Base-by-base conservation (phyloP, 1,140 invertebrate species). In the Drosophila elegans region DNA sequence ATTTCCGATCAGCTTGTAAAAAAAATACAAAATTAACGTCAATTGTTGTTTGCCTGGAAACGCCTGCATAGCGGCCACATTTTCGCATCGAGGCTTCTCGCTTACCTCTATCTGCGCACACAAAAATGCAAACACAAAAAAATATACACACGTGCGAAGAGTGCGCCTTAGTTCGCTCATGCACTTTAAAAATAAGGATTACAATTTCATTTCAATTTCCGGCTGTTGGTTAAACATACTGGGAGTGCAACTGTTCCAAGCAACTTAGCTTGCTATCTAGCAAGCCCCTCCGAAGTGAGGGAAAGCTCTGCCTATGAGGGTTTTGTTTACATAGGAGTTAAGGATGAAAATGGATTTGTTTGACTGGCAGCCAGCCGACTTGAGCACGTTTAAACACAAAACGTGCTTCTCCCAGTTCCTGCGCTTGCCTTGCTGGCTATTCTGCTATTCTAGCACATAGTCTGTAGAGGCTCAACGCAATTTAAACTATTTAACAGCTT, bases 161-260 rank as follows among this genome's bases (percentile, higher is more conserved):
- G 25, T n/a, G 45, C 36, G 41, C 39, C 61, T 64, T 63, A 63
- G 41, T 16, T 9, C 9, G 46, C 68, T 49, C 29, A 29, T 42
- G 41, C 55, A 68, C 79, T 79, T 82, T 60, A 74, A 67, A 66
- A 84, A 66, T 79, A 79, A 69, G 76, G 79, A 84, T 84, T 84
- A 84, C 75, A 84, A 82, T 84, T 84, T 82, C 63, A 84, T 82
- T 84, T 84, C 81, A 79, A 82, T 84, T 84, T 82, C 71, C 76
- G 27, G 29, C 62, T 78, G 60, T 49, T 52, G 69, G 61, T 55
- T 74, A 57, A 64, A 53, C 74, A 67, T 56, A 79, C 73, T 64
- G 72, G 68, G 72, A 79, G 69, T 76, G 66, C 69, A 72, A 67
- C 61, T 21, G 41, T 29, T 57, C 13, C 34, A 57, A 56, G 60